Evolutionary conservation across 2,888 invertebrate species (phyloP), one percentile per base, ranked within the genome.

Genomic region (Geotrupes spiniger): DNA sequence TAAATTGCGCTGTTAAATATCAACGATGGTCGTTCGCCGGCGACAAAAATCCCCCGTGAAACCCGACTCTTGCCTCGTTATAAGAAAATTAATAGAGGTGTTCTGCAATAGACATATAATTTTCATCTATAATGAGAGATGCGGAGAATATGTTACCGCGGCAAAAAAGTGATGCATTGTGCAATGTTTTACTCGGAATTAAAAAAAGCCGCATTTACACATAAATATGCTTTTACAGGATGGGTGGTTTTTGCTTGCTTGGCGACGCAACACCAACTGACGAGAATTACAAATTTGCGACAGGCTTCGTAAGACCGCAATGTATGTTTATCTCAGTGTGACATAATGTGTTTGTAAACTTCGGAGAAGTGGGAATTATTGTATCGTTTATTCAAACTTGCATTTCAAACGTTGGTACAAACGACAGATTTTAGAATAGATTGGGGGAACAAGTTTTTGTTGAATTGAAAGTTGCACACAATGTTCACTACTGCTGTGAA

Each of bases 151-250:
- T 15, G 14, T 33, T 33, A 33, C 14, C 9, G 9, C 15, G 12
- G 14, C 12, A 33, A 33, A 31, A n/a, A 33, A 33, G 9, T 33
- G 33, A 33, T 33, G 11, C 14, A 33, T 33, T 33, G 15, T 15
- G 14, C 9, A 33, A 15, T 6, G 12, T 33, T 10, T 10, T 15
- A 14, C 15, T 15, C 10, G 15, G 12, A 14, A 14, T 14, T 11
- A 29, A 4, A 28, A 29, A 29, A 29, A 29, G 12, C 12, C 10
- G 8, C 11, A 33, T 33, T 33, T 33, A 33, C 33, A 33, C 33
- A 33, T 15, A 33, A n/a, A 15, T n/a, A 21, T 21, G 6, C 21
- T 21, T 6, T 4, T 8, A 33, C 29, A 33, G 33, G 11, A 33
- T 12, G 33, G 12, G 33, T 33, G 10, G 11, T 33, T 33, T 9